Base-by-base conservation (phyloP, 2,888 invertebrate species). In the Drosophila prostipennis region DNA sequence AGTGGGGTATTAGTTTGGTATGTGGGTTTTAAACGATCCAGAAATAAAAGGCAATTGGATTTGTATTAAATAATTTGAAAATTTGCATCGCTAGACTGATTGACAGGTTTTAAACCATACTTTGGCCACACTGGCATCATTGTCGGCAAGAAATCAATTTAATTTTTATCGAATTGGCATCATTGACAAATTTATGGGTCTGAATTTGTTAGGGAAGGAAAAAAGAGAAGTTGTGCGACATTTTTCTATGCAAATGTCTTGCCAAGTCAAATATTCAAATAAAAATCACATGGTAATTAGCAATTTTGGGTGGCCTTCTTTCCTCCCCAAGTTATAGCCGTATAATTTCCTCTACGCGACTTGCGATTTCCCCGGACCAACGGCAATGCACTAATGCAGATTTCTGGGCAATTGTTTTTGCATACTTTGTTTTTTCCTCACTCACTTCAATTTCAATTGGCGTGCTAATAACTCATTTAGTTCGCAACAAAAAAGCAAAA, bases 381-480 rank as follows among this genome's bases (percentile, higher is more conserved):
- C 13, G n/a, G 26, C 42, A 14, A 39, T 55, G 34, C 49, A 51
- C 23, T 72, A 59, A 52, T 71, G 68, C 61, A 68, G 49, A 70
- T 70, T 70, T 65, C 65, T 70, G 36, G 74, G 43, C 49, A 36
- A 71, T 72, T 69, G 61, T 52, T 72, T 72, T 49, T 68, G 55
- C 57, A 57, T 65, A 55, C 57, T 45, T 57, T 58, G 57, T 40
- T 48, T 58, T 74, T 53, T 64, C 53, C 43, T 49, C 58, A 53
- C 71, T 76, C 69, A 74, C 81, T 75, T 78, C 87, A 76, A 68
- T 71, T 90, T 77, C 88, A 85, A 89, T 91, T 90, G 83, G 91
- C 91, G 90, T 90, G 90, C 75, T 91, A 89, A 89, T 89, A 90
- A 87, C 90, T 90, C 91, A 90, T 90, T 91, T 90, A 90, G 87